Base-by-base conservation (phyloP, 2,113 vertebrate species). In the Scomber japonicus region DNA sequence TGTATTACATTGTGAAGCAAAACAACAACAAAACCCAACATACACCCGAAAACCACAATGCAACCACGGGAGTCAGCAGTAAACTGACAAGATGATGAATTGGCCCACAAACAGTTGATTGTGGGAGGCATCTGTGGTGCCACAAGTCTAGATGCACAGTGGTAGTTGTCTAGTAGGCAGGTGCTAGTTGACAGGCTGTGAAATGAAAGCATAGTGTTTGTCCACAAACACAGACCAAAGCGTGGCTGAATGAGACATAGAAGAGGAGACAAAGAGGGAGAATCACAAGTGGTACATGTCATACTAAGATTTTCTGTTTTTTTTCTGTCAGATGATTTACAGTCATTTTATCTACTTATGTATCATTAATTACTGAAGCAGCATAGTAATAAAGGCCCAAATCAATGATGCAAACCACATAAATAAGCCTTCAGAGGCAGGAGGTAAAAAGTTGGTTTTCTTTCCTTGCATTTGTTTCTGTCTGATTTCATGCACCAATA, bases 151-250 rank as follows among this genome's bases (percentile, higher is more conserved):
- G 16, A 66, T 75, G 49, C 50, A 16, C 15, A 49, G 27, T 21
- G 50, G 57, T 55, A 12, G 45, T 48, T 44, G 50, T 45, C 12
- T 19, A 30, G 57, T 44, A 27, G 51, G 71, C 64, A 75, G 64
- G 64, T 50, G 62, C 7, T 21, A 15, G 7, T 24, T 13, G 50
- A 64, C 61, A 57, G 46, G 40, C 7, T 49, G 76, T n/a, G 21
- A 80, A 60, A 69, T 56, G 40, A 73, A 51, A 59, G 46, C 11
- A 46, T 30, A 45, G 45, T 51, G 15, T 63, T 48, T 55, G 50
- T 6, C 54, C 46, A 63, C 19, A 72, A 50, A 57, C 21, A 72
- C 49, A 60, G 21, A 63, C 31, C 11, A 35, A 2, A 2, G 21
- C 31, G 35, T 10, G 35, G 16, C 70, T 53, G 31, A 68, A 4